These are phyloP conservation scores for Leptopilina drosophilae DNA, from an alignment of 2,888 invertebrate genomes.

Conservation along the genomic window DNA sequence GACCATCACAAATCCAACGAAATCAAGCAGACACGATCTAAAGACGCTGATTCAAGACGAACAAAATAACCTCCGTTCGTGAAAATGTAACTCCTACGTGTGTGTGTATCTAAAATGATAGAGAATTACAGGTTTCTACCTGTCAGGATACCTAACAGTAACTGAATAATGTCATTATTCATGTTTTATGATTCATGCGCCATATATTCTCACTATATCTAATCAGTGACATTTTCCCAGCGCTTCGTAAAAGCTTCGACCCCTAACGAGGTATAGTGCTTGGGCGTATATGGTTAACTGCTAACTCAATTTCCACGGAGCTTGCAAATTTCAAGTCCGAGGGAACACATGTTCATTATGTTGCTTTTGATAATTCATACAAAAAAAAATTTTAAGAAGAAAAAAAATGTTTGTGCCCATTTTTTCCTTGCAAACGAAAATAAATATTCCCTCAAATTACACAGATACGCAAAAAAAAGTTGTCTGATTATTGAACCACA, in stretches of 20 bases:
- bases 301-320: conserved; percentile 15
- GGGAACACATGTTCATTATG: conserved; percentile 14
- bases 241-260: conserved; percentile 26
- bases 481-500: too few species aligned
- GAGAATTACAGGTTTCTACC: neutral
- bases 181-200: conserved; percentile 18
- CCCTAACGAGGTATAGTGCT: conserved; percentile 30
- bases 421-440: too few species aligned
- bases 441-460: too few species aligned
- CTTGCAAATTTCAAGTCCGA: conserved; percentile 33
- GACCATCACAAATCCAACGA: too few species aligned
- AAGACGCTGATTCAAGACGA: too few species aligned
- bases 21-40: too few species aligned
- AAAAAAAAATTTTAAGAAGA: neutral
- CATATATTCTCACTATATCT: conserved; percentile 29
- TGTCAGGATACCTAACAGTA: neutral
- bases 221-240: conserved; percentile 21
- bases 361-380: neutral
- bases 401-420: neutral
- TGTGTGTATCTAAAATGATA: neutral
- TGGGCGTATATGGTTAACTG: conserved; percentile 24
- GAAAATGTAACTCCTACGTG: too few species aligned
- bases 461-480: too few species aligned
- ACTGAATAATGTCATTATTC: conserved; percentile 16
- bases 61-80: too few species aligned